Conservation (phyloP, 2,888 invertebrate species). For the Dione juno region DNA sequence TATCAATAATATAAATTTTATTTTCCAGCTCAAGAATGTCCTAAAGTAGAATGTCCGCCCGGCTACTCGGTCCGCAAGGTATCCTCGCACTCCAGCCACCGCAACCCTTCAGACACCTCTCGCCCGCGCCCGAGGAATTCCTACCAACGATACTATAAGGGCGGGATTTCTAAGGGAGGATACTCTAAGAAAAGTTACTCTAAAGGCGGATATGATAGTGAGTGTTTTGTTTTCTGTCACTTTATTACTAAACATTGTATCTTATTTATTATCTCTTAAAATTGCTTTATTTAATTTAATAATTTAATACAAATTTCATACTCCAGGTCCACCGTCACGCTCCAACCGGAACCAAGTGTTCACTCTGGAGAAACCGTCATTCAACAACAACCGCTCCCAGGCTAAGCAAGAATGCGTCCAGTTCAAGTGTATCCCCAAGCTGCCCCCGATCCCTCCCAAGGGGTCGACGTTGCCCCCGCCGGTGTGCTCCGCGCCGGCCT, state of each 20-base stretch:
- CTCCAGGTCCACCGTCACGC: conserved; percentile 50
- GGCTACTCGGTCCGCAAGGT: conserved; percentile 83
- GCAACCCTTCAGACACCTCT: conserved; percentile 83
- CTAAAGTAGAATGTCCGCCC: conserved; percentile 83
- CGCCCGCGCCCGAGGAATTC: conserved; percentile 68
- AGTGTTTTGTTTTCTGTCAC: conserved; percentile 5
- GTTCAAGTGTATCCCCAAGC: conserved; percentile 81
- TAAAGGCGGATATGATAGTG: conserved; percentile 57
- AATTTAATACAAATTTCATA: background rate
- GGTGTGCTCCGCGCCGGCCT: conserved; percentile 76
- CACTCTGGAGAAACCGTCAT: conserved; percentile 65
- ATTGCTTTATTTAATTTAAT: background rate
- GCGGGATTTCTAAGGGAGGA: conserved; percentile 53
- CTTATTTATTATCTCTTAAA: too few relatives aligned
- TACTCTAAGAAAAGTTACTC: conserved; percentile 46
- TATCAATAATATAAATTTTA: background rate
- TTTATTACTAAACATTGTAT: too few relatives aligned
- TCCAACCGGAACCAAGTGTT: conserved; percentile 62
- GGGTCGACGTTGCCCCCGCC: conserved; percentile 56
- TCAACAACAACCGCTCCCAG: conserved; percentile 39
- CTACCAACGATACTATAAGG: conserved; percentile 66
- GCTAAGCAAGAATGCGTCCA: conserved; percentile 71
- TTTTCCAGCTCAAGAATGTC: conserved; percentile 72
- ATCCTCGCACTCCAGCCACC: conserved; percentile 70
- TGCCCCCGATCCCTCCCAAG: conserved; percentile 73